A percentile compares a stretch with the other conserved stretches of the same genome.
Evolutionary conservation across 2,888 invertebrate genomes (phyloP).

Genomic region (Himalopsyche anomala): DNA sequence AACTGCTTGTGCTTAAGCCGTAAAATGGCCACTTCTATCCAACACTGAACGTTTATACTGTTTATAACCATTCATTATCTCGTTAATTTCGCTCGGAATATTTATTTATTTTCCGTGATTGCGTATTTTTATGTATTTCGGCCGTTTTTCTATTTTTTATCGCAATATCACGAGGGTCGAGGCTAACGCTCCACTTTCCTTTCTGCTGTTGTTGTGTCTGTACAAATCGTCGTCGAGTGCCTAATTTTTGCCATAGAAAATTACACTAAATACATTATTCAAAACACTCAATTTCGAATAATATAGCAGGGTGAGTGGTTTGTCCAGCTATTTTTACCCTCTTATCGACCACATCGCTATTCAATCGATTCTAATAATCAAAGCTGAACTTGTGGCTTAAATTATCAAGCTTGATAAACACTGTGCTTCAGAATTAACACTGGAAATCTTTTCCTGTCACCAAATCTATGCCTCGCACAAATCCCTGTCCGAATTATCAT

Average conservation of each 20-base stretch:
- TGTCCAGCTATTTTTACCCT: conserved; percentile 5
- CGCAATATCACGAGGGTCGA: conserved; percentile 40
- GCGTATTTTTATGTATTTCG: conserved; percentile 29
- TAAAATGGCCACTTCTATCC: background rate
- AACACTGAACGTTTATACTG: background rate
- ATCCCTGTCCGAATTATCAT: too few species aligned
- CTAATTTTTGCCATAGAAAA: conserved; percentile 1
- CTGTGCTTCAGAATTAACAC: too few species aligned
- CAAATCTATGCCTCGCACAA: too few species aligned
- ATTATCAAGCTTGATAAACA: too few species aligned
- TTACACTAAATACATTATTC: background rate
- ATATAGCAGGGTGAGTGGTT: background rate
- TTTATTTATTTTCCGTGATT: conserved; percentile 42
- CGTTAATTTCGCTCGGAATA: conserved; percentile 22
- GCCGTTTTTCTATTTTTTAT: conserved; percentile 22
- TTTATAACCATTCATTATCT: conserved; percentile 16
- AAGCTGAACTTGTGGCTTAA: background rate
- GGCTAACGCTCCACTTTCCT: conserved; percentile 21
- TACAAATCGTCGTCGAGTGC: background rate
- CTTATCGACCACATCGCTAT: conserved; percentile 4
- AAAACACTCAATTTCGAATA: conserved; percentile 36
- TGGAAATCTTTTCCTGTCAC: too few species aligned
- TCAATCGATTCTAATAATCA: background rate
- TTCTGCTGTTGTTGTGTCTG: conserved; percentile 32
- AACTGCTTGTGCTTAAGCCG: background rate